A percentile compares a stretch with the other conserved stretches of the same genome.
These are phyloP conservation scores for Potamarius usumacintae DNA, from an alignment of 2,113 vertebrate species.

Conservation along the genomic window DNA sequence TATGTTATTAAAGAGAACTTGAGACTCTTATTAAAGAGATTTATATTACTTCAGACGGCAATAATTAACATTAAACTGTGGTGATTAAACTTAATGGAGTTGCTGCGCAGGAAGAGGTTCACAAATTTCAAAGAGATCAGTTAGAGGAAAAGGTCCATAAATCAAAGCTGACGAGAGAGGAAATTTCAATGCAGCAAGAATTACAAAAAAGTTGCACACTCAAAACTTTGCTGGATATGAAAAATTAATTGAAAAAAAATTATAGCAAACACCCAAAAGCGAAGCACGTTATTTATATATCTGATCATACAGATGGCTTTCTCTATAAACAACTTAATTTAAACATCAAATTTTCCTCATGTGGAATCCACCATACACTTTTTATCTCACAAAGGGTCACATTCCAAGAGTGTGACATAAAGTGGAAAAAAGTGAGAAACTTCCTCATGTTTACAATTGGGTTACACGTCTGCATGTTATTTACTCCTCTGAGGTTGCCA, in stretches of 20 bases:
- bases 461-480: neutral
- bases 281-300: neutral
- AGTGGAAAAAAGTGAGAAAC: neutral
- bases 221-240: neutral
- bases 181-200: neutral
- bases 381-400: no score
- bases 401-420: neutral
- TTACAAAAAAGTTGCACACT: neutral
- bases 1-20: constrained; percentile 4
- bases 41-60: constrained; percentile 8
- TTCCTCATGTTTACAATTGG: neutral
- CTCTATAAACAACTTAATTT: neutral
- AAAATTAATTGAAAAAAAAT: neutral
- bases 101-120: neutral
- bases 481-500: no score
- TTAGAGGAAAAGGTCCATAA: constrained; percentile 2
- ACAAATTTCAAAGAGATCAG: constrained; percentile 7
- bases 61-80: neutral
- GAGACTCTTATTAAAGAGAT: constrained; percentile 17
- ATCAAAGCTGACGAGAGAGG: neutral
- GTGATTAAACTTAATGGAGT: constrained; percentile 9
- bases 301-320: neutral
- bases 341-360: neutral
- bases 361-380: neutral
- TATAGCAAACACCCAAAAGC: neutral